Conservation (phyloP, 2,888 invertebrate species). For the Atethmia centrago region DNA sequence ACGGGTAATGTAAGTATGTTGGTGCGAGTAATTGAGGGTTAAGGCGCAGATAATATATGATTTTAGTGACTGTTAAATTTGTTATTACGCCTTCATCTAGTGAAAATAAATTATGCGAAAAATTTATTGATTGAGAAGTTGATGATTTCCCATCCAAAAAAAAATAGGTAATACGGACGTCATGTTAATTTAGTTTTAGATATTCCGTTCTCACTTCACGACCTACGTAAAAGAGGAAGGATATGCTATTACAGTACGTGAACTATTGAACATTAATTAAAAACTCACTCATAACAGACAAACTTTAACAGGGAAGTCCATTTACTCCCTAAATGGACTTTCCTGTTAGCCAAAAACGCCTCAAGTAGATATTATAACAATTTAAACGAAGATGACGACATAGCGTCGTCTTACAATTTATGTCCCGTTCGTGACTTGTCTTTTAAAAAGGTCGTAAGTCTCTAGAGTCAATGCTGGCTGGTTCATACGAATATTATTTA, state of each 20-base stretch:
- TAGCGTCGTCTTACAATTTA: slow-evolving; percentile 47
- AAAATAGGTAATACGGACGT: too few species aligned
- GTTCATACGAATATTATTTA: slow-evolving; percentile 25
- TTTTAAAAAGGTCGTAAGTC: slow-evolving; percentile 38
- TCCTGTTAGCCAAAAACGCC: slow-evolving; percentile 9
- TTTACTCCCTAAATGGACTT: too few species aligned
- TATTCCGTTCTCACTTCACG: neutral
- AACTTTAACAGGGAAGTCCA: slow-evolving; percentile 25
- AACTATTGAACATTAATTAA: slow-evolving; percentile 10
- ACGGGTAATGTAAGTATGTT: too few species aligned
- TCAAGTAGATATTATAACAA: slow-evolving; percentile 56
- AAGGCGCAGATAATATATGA: too few species aligned
- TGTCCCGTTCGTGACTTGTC: slow-evolving; percentile 52
- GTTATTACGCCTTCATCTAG: too few species aligned
- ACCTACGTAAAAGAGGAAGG: neutral
- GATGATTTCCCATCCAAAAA: too few species aligned
- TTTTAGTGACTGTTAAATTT: too few species aligned
- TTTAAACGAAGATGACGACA: slow-evolving; percentile 48
- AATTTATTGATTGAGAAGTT: too few species aligned
- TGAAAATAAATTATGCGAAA: too few species aligned
- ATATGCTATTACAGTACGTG: neutral
- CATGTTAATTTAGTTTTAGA: too few species aligned
- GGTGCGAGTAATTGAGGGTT: too few species aligned
- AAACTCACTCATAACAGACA: slow-evolving; percentile 1
- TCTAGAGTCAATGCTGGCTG: slow-evolving; percentile 36